These are phyloP conservation scores for Microhierax caerulescens DNA, from an alignment of 2,797 vertebrate genomes.

Conservation along the genomic window DNA sequence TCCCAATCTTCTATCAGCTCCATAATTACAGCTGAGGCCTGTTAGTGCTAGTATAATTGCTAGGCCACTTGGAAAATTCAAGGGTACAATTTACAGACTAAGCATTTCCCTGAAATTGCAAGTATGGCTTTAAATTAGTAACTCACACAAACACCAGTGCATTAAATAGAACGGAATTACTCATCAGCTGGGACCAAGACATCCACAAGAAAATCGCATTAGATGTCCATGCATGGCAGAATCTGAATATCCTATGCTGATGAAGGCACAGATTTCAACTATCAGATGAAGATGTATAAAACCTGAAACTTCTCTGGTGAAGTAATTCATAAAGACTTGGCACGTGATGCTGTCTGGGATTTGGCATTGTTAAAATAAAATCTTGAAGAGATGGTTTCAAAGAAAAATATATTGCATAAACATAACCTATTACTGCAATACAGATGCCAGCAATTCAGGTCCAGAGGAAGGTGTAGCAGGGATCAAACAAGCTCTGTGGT, in stretches of 20 bases:
- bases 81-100: background rate
- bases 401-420: background rate
- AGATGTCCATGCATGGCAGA: background rate
- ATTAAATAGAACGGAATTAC: background rate
- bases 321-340: background rate
- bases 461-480: background rate
- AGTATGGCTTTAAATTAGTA: background rate
- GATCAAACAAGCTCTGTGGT: accelerated
- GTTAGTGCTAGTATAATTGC: background rate
- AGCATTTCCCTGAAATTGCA: background rate
- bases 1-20: background rate
- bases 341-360: background rate
- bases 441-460: background rate
- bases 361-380: background rate
- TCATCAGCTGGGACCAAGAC: background rate
- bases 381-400: background rate
- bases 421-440: background rate
- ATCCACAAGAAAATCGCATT: background rate
- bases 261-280: background rate
- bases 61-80: background rate
- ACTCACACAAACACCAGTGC: background rate
- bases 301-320: background rate
- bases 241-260: background rate
- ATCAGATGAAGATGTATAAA: background rate
- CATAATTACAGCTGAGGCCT: background rate